phyloP scores from a whole-genome alignment of 1,140 invertebrate genomes.

The Halictus rubicundus region DNA sequence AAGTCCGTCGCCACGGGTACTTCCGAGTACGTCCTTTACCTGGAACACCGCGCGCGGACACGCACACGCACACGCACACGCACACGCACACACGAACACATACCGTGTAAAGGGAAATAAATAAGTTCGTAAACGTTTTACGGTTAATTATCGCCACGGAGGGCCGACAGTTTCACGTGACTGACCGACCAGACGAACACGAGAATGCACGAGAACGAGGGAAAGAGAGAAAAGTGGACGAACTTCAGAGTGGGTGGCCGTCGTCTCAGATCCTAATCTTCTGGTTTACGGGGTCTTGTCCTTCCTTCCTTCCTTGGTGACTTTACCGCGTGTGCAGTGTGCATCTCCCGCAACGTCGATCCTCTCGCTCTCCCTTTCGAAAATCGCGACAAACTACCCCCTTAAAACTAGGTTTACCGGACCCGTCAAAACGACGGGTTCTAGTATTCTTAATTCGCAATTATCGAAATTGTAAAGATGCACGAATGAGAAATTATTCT shows the following conservation, averaged over 20 bases:
- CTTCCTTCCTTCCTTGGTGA: constrained; percentile 64
- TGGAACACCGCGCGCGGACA: constrained; percentile 34
- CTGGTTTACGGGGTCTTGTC: constrained; percentile 73
- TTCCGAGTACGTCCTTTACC: constrained; percentile 23
- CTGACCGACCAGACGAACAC: constrained; percentile 40
- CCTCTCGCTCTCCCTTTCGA: constrained; percentile 21
- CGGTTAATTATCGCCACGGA: constrained; percentile 74
- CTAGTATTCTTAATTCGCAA: too few relatives aligned
- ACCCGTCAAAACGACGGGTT: too few relatives aligned
- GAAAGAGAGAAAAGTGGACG: constrained; percentile 57
- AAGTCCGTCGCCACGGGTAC: background rate
- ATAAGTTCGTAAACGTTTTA: constrained; percentile 69
- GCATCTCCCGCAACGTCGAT: constrained; percentile 51
- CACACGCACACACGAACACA: background rate
- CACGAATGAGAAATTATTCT: too few relatives aligned
- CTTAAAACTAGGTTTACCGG: too few relatives aligned
- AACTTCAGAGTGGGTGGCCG: constrained; percentile 76
- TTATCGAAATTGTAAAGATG: too few relatives aligned
- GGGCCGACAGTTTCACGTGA: constrained; percentile 53
- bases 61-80: background rate
- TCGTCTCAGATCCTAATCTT: constrained; percentile 75
- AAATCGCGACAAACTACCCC: constrained; percentile 11
- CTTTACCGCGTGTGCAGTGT: constrained; percentile 57
- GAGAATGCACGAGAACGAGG: constrained; percentile 34
- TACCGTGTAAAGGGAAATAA: constrained; percentile 65